Evolutionary conservation across 35 echinoderm and acorn worm genomes (phyloP), one percentile per base, ranked within the genome.

Genomic region (Eucidaris tribuloides): DNA sequence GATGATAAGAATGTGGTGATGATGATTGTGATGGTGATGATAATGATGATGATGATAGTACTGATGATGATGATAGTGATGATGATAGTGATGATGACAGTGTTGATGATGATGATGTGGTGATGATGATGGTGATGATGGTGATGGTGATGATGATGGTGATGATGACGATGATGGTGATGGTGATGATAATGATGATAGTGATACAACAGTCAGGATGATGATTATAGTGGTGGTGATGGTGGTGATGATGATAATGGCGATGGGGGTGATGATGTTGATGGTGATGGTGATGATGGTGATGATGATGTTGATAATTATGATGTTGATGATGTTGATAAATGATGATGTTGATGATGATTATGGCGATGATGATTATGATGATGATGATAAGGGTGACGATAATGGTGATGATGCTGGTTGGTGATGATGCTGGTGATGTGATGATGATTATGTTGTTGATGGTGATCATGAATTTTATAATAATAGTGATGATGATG

Each of bases 121-220:
- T n/a, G n/a, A n/a, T 66, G 62, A 66, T 66, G 62, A 66, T 66
- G 62, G 31, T 66, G 62, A 66, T 66, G 62, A 66, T 66, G 62
- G 31, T 66, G 62, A 66, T 66, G 62, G 31, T 66, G 62, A 66
- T 66, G 62, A 66, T 66, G 62, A 66, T 66, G 62, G 31, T 66
- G 62, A 66, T 66, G 62, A 66, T 66, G 62, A 66, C 31, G 62
- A 66, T 66, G 62, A 66, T 66, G 62, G 31, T 66, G 62, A 66
- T 66, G 28, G 31, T 66, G 28, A 66, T 66, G 62, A 66, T 66
- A 30, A 66, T 66, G 62, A 66, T 66, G 62, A 66, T 66, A 29
- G 31, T 66, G 62, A 66, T 66, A 30, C 15, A 19, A 30, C 15
- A 19, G 62, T n/a, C n/a, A n/a, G n/a, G n/a, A n/a, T n/a, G n/a